Evolutionary conservation across 2,797 vertebrate genomes (phyloP), one percentile per base, ranked within the genome.

Genomic region (Onychomys torridus): DNA sequence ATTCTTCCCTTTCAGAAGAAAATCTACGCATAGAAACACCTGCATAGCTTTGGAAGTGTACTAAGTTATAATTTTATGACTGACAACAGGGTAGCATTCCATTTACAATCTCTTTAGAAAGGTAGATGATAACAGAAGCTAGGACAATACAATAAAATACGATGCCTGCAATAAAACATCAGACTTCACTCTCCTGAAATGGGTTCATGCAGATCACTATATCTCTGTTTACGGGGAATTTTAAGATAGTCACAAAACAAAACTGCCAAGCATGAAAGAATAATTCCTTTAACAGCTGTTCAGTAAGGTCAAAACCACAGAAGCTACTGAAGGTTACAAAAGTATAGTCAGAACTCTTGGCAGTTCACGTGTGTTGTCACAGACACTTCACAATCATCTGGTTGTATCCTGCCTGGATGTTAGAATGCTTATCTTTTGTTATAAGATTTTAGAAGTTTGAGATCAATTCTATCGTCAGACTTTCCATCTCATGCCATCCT

Each of bases 241-340:
- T 98, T 98, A 98, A 98, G 97, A 98, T 98, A 98, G 97, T 98
- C 97, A 94, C 98, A 98, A 98, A 98, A 98, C 97, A 96, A 97
- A 98, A 98, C 97, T 98, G 98, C 97, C 97, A 98, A 86, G 96
- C 97, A 98, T 97, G 97, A 98, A 97, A 97, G 96, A 98, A 96
- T 97, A 96, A 97, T 97, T 97, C 95, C 94, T 98, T 98, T 98
- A 97, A 97, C 98, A 98, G 98, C 97, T 98, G 97, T 97, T 98
- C 97, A 75, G 95, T 95, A 94, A 98, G 98, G 97, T 98, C 98
- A 98, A 97, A 98, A 97, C 90, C 96, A 97, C 96, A 97, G 98
- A 83, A 95, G 96, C 97, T 88, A 94, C 89, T 98, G 97, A 98
- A 98, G 97, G 98, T 98, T 96, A 97, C 90, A 81, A 84, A 97